These are phyloP conservation scores for Platycnemis pennipes DNA, from an alignment of 2,888 invertebrate genomes.

Conservation along the genomic window DNA sequence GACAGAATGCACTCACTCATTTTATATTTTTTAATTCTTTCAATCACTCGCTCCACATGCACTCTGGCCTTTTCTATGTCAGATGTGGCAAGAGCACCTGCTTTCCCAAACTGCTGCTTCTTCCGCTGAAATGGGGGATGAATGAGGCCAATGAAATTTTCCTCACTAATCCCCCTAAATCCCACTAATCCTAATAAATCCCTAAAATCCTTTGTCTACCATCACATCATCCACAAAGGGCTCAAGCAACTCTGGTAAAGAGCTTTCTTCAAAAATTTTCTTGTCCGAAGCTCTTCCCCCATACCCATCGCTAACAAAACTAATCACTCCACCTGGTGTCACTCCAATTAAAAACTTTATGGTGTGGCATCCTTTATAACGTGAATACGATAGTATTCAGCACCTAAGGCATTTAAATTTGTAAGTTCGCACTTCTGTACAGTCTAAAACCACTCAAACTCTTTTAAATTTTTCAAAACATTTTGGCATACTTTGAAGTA, in stretches of 20 bases:
- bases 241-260: constrained; percentile 69
- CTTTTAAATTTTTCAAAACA: constrained; percentile 74
- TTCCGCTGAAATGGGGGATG: no score
- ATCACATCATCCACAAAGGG: constrained; percentile 73
- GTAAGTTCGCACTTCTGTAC: constrained; percentile 73
- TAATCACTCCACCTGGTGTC: constrained; percentile 73
- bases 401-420: constrained; percentile 73
- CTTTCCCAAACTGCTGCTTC: no score
- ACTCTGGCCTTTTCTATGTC: constrained; percentile 71
- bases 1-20: no score
- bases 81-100: constrained; percentile 64
- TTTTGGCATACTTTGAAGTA: constrained; percentile 72
- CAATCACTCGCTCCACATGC: constrained; percentile 72
- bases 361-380: constrained; percentile 73
- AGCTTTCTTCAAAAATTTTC: constrained; percentile 72
- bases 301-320: constrained; percentile 73
- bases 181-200: constrained; percentile 16
- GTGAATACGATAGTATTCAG: constrained; percentile 73
- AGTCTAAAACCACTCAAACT: constrained; percentile 74
- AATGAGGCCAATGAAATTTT: constrained; percentile 69
- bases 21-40: constrained; percentile 69
- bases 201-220: constrained; percentile 73
- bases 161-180: constrained; percentile 73
- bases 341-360: constrained; percentile 74
- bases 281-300: constrained; percentile 74